Evolutionary conservation across 2,797 vertebrate genomes (phyloP).

Genomic region (Petrocephalus sullivani): DNA sequence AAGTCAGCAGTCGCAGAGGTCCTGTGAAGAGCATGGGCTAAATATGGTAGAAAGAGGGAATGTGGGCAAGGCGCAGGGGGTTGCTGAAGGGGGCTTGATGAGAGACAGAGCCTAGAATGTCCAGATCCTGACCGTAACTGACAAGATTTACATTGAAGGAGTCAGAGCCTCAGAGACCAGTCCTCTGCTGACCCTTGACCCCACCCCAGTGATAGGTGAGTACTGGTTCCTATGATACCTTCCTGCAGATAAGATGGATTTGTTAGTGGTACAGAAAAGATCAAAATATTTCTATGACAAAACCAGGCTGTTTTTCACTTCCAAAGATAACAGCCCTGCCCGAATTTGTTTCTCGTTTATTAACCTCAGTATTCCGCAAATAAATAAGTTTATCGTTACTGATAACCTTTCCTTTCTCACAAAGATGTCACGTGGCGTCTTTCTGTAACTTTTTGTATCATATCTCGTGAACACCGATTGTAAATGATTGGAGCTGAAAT

Average conservation of each 20-base stretch:
- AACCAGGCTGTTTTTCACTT: constrained; percentile 1
- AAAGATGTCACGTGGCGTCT: not conserved
- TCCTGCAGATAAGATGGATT: not conserved
- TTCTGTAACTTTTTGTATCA: not conserved
- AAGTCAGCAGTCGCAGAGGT: not conserved
- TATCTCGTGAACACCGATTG: not conserved
- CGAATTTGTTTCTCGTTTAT: not conserved
- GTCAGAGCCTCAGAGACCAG: not conserved
- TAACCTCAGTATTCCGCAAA: not conserved
- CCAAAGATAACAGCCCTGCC: not conserved
- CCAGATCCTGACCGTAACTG: not conserved
- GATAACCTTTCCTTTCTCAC: not conserved
- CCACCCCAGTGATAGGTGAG: not conserved
- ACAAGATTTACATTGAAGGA: not conserved
- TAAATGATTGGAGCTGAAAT: not conserved
- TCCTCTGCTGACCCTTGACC: constrained; percentile 8
- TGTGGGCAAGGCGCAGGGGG: not conserved
- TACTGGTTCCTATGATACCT: not conserved
- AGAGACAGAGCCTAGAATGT: not conserved
- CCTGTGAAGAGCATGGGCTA: not conserved
- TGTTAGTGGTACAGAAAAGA: not conserved
- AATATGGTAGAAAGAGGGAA: not conserved
- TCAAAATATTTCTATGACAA: not conserved
- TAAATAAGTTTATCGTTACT: not conserved
- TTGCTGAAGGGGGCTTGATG: not conserved